phyloP scores from a whole-genome alignment of 2,888 invertebrate genomes.

The Axea sp. region DNA sequence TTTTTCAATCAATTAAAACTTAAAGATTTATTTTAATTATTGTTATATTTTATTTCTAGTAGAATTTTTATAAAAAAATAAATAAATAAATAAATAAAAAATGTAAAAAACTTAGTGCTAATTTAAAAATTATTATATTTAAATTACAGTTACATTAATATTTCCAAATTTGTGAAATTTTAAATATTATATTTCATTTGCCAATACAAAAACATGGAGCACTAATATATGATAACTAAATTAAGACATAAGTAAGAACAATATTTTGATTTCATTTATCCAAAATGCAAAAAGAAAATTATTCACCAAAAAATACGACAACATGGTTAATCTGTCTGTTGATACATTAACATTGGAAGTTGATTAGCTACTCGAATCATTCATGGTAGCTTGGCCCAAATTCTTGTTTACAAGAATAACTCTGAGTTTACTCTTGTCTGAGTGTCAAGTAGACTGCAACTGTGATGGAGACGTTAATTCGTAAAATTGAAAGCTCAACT shows the following conservation, averaged over 20 bases:
- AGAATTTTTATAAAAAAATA: too few relatives aligned
- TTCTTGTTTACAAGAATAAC: constrained; percentile 66
- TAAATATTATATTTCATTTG: constrained; percentile 75
- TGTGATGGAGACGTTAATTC: constrained; percentile 79
- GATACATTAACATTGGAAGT: background rate
- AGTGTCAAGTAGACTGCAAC: constrained; percentile 77
- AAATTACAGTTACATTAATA: too few relatives aligned
- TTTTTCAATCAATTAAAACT: too few relatives aligned
- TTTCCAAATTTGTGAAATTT: constrained; percentile 65
- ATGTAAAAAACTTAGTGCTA: too few relatives aligned
- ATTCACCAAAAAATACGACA: constrained; percentile 17
- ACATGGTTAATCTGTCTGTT: constrained; percentile 8
- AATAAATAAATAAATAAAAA: too few relatives aligned
- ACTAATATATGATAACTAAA: constrained; percentile 72
- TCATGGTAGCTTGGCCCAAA: constrained; percentile 7
- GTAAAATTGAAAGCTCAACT: constrained; percentile 81
- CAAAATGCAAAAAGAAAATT: constrained; percentile 12
- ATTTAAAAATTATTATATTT: too few relatives aligned
- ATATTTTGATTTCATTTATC: constrained; percentile 62
- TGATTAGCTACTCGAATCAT: constrained; percentile 28
- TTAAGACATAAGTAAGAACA: constrained; percentile 67
- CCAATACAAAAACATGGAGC: constrained; percentile 78
- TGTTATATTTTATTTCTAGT: too few relatives aligned
- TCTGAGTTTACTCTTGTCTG: constrained; percentile 69
- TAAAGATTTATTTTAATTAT: too few relatives aligned